Percentiles rank a stretch among this genome's conserved stretches.
Evolutionary conservation across 2,113 vertebrate species (phyloP).

Genomic region (Talpa occidentalis): DNA sequence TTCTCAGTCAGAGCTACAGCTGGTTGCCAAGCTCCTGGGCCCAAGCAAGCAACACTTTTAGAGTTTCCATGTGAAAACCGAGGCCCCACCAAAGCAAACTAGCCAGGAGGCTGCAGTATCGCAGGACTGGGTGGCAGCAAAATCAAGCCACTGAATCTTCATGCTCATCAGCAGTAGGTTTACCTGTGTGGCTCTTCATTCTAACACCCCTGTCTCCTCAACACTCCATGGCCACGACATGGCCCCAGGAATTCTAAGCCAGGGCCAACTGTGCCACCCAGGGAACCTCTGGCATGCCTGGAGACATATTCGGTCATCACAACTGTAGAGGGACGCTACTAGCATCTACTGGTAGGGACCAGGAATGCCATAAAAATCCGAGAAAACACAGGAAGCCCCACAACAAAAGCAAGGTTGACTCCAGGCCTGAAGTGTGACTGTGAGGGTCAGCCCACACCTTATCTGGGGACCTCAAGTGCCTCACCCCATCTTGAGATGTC

Average conservation of each 20-base stretch:
- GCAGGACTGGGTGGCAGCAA: neutral
- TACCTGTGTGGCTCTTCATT: neutral
- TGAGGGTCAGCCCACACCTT: neutral
- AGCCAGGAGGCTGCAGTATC: neutral
- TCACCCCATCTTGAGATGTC: neutral
- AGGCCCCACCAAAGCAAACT: neutral
- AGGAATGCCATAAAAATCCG: neutral
- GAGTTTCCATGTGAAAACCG: slow-evolving; percentile 14
- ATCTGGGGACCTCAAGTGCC: neutral
- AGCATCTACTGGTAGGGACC: neutral
- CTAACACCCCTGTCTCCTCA: neutral
- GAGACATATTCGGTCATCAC: slow-evolving; percentile 7
- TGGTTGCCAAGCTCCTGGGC: slow-evolving; percentile 31
- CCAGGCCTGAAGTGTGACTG: neutral
- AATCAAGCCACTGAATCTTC: slow-evolving; percentile 19
- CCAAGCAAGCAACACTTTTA: neutral
- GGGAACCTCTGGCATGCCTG: neutral
- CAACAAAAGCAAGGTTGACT: neutral
- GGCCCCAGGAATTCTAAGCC: neutral
- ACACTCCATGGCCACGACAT: neutral
- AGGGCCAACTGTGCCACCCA: neutral
- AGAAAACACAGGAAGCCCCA: neutral
- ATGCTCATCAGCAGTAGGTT: neutral
- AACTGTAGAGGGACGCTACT: neutral
- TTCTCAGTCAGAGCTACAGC: neutral